Percentiles rank a stretch among this genome's conserved stretches.
Evolutionary conservation across 2,797 vertebrate species (phyloP).

Genomic region (Sebastes nivosus): DNA sequence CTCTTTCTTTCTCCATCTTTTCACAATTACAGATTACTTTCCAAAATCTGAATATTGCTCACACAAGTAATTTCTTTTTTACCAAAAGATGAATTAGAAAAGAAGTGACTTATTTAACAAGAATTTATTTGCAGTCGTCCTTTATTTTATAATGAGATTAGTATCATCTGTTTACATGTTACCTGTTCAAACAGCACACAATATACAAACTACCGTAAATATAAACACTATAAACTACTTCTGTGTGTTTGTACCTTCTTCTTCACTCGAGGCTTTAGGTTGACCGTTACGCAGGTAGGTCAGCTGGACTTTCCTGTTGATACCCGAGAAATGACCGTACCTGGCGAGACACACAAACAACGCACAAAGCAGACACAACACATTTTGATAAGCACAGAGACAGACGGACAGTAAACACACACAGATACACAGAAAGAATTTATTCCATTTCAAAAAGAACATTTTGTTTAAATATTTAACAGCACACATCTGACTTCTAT

Average conservation of each 20-base stretch:
- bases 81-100: not conserved
- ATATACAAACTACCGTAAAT: not conserved
- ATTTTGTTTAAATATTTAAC: not conserved
- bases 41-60: too few relatives aligned
- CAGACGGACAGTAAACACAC: not conserved
- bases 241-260: slow-evolving; percentile 87
- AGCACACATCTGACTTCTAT: slow-evolving; percentile 20
- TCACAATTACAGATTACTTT: too few relatives aligned
- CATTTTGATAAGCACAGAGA: slow-evolving; percentile 5
- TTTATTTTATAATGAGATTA: not conserved
- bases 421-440: not conserved
- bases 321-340: slow-evolving; percentile 99
- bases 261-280: slow-evolving; percentile 91
- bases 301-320: slow-evolving; percentile 97
- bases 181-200: not conserved
- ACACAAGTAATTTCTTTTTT: not conserved
- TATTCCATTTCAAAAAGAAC: not conserved
- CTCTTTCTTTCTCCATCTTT: too few relatives aligned
- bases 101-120: not conserved
- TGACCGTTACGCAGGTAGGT: slow-evolving; percentile 93
- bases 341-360: slow-evolving; percentile 75
- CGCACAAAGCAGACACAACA: slow-evolving; percentile 7
- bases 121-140: not conserved
- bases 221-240: not conserved
- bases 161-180: not conserved